Evolutionary conservation across 2,113 vertebrate species (phyloP), one percentile per base, ranked within the genome.

Genomic region (Apaloderma vittatum): DNA sequence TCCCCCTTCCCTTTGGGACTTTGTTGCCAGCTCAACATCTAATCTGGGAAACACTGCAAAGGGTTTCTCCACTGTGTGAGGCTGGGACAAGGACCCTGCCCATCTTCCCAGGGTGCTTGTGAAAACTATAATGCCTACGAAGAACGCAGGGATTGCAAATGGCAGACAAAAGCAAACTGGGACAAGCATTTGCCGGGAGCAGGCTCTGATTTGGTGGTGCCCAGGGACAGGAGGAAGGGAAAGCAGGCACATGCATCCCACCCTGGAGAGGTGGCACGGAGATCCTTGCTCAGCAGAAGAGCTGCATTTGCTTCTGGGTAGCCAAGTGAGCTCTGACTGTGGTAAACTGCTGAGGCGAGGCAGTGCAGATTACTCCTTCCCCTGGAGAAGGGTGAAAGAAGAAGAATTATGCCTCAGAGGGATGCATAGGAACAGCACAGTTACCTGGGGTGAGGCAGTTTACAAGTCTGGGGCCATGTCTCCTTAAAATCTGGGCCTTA

Each of bases 401-500:
- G 77, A 61, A 79, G 23, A 57, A 43, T 88, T 75, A 22, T 1
- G 6, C 54, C 75, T 36, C 15, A 12, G 17, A 73, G 81, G 70
- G 71, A 58, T 67, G 22, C 0, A 1, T 65, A 27, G 36, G 74
- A 82, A 46, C 1, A 2, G 29, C 48, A 21, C 1, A 2, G 3
- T 80, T 75, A 77, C 83, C 73, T 24, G 40, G 30, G 26, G 70
- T 61, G 48, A 27, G 85, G 24, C 45, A 72, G 1, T 93, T 88
- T 88, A 65, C 68, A n/a, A 0, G 52, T 88, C 43, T 86, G 63
- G 67, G 63, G 43, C 71, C 3, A 1, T 0, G 1, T n/a, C 51
- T 88, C 62, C 52, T 93, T 92, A 93, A 94, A 94, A 86, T 74
- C 65, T 79, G 9, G 27, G 18, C 71, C 52, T 74, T 95, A 93